phyloP scores from a whole-genome alignment of 2,113 vertebrate genomes.

The Diphyllodes magnificus region DNA sequence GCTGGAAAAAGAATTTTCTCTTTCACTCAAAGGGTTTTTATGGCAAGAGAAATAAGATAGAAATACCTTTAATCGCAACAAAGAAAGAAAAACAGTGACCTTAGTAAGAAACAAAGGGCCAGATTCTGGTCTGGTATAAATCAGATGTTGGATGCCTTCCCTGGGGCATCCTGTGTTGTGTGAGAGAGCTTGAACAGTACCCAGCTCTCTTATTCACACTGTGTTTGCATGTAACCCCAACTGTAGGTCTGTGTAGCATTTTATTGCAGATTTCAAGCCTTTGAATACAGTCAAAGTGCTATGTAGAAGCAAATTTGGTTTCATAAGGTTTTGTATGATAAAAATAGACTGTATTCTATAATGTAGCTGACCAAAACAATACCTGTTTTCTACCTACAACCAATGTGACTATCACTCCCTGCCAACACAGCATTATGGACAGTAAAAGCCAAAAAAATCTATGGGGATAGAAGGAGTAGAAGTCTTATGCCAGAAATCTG shows the following conservation, averaged over 20 bases:
- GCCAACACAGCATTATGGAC: not conserved
- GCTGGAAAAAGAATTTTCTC: not conserved
- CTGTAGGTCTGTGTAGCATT: not conserved
- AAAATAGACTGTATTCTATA: not conserved
- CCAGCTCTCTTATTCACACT: not conserved
- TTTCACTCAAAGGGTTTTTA: not conserved
- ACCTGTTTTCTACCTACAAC: not conserved
- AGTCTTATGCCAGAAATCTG: not conserved
- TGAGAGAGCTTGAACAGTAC: not conserved
- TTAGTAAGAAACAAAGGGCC: not conserved
- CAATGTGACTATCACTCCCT: not conserved
- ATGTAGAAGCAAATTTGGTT: not conserved
- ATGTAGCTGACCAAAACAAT: not conserved
- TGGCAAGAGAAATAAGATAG: not conserved
- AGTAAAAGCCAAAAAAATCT: not conserved
- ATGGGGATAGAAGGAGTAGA: not conserved
- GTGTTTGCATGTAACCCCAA: not conserved
- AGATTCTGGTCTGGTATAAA: slow-evolving; percentile 16
- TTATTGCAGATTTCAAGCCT: not conserved
- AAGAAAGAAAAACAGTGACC: not conserved
- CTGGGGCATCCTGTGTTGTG: not conserved
- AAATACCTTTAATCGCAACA: slow-evolving; percentile 9
- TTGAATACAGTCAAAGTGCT: not conserved
- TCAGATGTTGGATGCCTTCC: not conserved
- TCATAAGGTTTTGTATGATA: not conserved